These are phyloP conservation scores for Drosophila tristis DNA, from an alignment of 1,140 invertebrate species.

Conservation along the genomic window DNA sequence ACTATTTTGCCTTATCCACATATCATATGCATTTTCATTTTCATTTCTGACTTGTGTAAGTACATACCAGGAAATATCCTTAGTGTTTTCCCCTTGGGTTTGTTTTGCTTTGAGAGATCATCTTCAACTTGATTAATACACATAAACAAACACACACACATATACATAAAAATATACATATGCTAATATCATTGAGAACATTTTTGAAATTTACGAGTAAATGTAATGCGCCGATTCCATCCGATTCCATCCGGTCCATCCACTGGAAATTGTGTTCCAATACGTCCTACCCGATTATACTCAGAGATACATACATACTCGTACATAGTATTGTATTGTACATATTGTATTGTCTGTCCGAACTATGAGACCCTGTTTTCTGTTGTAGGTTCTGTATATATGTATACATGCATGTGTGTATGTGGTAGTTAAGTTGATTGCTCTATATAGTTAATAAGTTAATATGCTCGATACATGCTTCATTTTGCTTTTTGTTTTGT, in stretches of 20 bases:
- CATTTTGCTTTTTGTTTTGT: constrained; percentile 30
- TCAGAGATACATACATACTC: constrained; percentile 2
- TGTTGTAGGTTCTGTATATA: constrained; percentile 18
- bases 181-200: constrained; percentile 53
- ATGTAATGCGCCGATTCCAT: constrained; percentile 56
- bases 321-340: constrained; percentile 3
- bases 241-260: neutral
- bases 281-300: constrained; percentile 18
- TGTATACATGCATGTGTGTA: constrained; percentile 53
- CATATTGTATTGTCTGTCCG: constrained; percentile 34
- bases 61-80: constrained; percentile 24
- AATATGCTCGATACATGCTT: constrained; percentile 50
- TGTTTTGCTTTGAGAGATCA: constrained; percentile 34
- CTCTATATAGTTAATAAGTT: constrained; percentile 61
- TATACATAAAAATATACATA: constrained; percentile 59
- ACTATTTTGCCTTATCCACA: constrained; percentile 13
- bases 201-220: constrained; percentile 20
- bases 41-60: no score
- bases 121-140: constrained; percentile 53
- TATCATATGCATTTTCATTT: no score
- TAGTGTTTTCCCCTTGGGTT: constrained; percentile 1
- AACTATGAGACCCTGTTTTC: constrained; percentile 30
- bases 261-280: constrained; percentile 14
- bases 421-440: constrained; percentile 55
- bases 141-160: constrained; percentile 76